phyloP scores from a whole-genome alignment of 2,888 invertebrate species.

The Terebella lapidaria region DNA sequence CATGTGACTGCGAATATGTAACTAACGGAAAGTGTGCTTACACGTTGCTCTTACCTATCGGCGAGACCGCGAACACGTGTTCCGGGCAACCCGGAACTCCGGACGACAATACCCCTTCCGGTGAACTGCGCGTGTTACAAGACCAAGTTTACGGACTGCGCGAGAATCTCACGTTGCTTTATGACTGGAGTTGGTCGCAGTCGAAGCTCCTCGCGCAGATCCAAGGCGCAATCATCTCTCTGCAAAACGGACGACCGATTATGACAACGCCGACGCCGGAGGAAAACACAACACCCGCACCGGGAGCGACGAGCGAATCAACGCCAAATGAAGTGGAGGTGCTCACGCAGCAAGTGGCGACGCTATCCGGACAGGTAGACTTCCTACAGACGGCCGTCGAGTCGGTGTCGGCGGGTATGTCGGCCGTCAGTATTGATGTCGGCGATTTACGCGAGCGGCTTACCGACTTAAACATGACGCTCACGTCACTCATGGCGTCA shows the following conservation, averaged over 20 bases:
- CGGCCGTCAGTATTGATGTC: background rate
- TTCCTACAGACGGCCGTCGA: background rate
- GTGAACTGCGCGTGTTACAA: background rate
- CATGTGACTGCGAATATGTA: slow-evolving; percentile 21
- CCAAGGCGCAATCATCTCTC: background rate
- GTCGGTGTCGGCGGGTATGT: background rate
- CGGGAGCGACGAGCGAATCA: background rate
- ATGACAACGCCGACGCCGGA: background rate
- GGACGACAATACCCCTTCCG: background rate
- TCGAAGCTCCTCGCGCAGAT: background rate
- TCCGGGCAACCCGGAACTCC: background rate
- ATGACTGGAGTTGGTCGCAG: background rate
- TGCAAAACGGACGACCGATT: background rate
- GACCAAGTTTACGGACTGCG: background rate
- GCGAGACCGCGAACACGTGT: background rate
- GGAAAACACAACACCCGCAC: background rate
- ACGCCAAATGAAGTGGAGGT: background rate
- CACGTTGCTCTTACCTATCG: slow-evolving; percentile 16
- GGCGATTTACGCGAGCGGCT: background rate
- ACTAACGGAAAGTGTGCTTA: slow-evolving; percentile 22
- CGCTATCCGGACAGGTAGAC: background rate
- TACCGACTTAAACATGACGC: background rate
- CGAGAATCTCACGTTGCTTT: background rate
- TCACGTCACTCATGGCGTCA: background rate
- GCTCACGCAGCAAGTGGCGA: background rate